phyloP scores from a whole-genome alignment of 2,888 invertebrate species.

The Tupiocoris notatus region DNA sequence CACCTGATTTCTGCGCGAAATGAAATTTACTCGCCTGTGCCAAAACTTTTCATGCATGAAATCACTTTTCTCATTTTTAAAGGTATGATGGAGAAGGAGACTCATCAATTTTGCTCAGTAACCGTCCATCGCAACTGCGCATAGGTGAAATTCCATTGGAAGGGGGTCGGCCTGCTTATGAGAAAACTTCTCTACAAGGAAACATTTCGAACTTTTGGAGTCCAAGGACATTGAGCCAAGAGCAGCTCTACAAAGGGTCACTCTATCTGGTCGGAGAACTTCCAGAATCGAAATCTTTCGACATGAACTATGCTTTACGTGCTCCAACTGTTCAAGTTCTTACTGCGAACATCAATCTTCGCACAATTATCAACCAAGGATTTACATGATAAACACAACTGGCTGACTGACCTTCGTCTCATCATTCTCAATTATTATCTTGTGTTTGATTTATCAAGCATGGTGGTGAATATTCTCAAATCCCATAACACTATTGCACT shows the following conservation, averaged over 20 bases:
- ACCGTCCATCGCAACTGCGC: conserved; percentile 4
- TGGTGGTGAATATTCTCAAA: too few relatives aligned
- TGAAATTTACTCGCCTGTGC: too few relatives aligned
- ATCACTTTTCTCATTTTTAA: too few relatives aligned
- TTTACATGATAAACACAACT: conserved; percentile 1
- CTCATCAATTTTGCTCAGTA: conserved; percentile 21
- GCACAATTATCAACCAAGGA: conserved; percentile 27
- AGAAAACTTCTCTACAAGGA: conserved; percentile 10
- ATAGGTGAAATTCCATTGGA: conserved; percentile 26
- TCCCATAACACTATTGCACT: too few relatives aligned
- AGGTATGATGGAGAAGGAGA: conserved; percentile 6
- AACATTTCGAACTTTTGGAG: conserved; percentile 35
- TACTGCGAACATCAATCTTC: conserved; percentile 16
- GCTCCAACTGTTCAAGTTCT: conserved; percentile 23
- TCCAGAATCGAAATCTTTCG: conserved; percentile 27
- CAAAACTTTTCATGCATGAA: too few relatives aligned
- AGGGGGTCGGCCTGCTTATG: conserved; percentile 8
- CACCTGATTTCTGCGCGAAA: too few relatives aligned
- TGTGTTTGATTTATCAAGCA: too few relatives aligned
- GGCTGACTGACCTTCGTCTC: background rate
- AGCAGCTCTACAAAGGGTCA: conserved; percentile 17
- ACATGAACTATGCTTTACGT: conserved; percentile 33
- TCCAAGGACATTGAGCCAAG: conserved; percentile 9
- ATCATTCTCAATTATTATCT: too few relatives aligned
- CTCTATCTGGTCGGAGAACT: conserved; percentile 32